Evolutionary conservation across 2,888 invertebrate genomes (phyloP), one percentile per base, ranked within the genome.

Genomic region (Eudasyphora cyanicolor): DNA sequence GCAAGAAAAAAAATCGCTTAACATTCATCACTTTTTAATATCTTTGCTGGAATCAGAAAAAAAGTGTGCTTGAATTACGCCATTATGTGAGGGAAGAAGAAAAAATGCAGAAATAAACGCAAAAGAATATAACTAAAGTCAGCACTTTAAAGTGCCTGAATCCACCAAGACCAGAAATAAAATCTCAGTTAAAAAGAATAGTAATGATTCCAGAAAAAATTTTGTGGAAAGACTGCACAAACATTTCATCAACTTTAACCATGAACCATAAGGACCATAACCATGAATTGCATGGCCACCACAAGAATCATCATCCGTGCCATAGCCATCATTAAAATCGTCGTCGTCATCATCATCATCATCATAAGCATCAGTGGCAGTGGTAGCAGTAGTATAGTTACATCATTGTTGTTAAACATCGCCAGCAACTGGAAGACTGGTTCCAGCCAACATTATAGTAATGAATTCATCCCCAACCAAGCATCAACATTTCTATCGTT

Each of bases 61-160:
- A 24, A 19, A 62, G 45, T 32, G n/a, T 24, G 49, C 5, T 29
- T 27, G 27, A 64, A 62, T 75, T 71, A 75, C 71, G 54, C 70
- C 79, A 79, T 79, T 82, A 79, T 49, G 32, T n/a, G 5, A 70
- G 54, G 32, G 35, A n/a, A 24, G 54, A n/a, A 8, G 35, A 69
- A 71, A 73, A 3, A 19, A 21, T n/a, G n/a, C n/a, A n/a, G n/a
- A n/a, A 32, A 21, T 64, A 21, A 19, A 5, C n/a, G 42, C 24
- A 19, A 21, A 3, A 64, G 17, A n/a, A 17, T 49, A 49, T n/a
- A 49, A 4, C 35, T 10, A 35, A 35, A n/a, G n/a, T n/a, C n/a
- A n/a, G n/a, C n/a, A n/a, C n/a, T n/a, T n/a, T n/a, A n/a, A n/a
- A n/a, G n/a, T n/a, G n/a, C n/a, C n/a, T 38, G 14, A 38, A 38